These are phyloP conservation scores for Leptonema lineaticorne DNA, from an alignment of 1,140 invertebrate genomes.

Conservation along the genomic window DNA sequence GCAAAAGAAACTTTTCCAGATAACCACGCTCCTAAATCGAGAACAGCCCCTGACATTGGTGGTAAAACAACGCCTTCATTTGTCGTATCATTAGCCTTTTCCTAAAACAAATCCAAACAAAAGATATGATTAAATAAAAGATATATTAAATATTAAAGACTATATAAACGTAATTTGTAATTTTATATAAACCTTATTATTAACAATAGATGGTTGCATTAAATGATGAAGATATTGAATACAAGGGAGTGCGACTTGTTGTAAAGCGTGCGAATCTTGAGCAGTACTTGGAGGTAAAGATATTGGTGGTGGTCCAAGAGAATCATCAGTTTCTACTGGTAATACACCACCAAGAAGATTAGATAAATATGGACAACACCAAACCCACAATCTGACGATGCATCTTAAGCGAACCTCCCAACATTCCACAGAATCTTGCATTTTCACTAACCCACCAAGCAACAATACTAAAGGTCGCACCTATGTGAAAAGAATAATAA, in stretches of 20 bases:
- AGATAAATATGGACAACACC: conserved; percentile 56
- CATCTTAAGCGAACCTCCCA: conserved; percentile 92
- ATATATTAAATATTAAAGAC: neutral
- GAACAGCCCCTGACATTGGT: conserved; percentile 45
- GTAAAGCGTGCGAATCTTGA: conserved; percentile 48
- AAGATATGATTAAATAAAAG: neutral
- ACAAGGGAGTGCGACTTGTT: conserved; percentile 54
- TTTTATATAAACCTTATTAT: neutral
- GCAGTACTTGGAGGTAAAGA: conserved; percentile 17
- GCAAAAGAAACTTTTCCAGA: conserved; percentile 48
- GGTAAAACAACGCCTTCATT: conserved; percentile 23
- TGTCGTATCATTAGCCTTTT: conserved; percentile 2
- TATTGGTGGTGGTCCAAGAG: conserved; percentile 16
- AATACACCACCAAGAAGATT: conserved; percentile 50
- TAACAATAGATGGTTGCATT: conserved; percentile 46
- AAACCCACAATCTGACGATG: conserved; percentile 67
- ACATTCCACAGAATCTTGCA: conserved; percentile 81
- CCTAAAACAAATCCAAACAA: conserved; percentile 1
- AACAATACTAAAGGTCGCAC: conserved; percentile 80
- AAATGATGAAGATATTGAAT: conserved; percentile 56
- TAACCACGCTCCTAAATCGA: conserved; percentile 53
- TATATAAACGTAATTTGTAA: neutral
- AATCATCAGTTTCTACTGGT: conserved; percentile 39
- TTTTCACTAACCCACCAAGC: conserved; percentile 82
- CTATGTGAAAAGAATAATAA: conserved; percentile 51